Conservation (phyloP, 1,140 invertebrate species). For the Colletes gigas region DNA sequence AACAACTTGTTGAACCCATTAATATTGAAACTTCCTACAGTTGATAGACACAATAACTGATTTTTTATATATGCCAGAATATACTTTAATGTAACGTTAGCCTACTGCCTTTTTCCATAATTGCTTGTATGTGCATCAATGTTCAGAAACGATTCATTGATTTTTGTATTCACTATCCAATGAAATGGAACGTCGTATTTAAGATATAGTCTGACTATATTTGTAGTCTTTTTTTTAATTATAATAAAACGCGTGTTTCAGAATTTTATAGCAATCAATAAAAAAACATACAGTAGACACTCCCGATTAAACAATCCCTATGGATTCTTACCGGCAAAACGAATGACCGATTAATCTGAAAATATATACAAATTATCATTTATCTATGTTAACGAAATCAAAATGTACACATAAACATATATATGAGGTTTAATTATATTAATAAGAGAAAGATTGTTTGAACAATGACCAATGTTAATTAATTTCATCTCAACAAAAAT, state of each 20-base stretch:
- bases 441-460: too few relatives aligned
- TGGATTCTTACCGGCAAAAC: too few relatives aligned
- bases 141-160: conserved; percentile 43
- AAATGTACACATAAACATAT: too few relatives aligned
- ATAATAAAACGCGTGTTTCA: conserved; percentile 1
- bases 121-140: conserved; percentile 42
- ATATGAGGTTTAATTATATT: too few relatives aligned
- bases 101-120: conserved; percentile 32
- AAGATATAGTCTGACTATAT: conserved; percentile 28
- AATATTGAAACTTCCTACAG: conserved; percentile 40
- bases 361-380: too few relatives aligned
- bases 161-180: conserved; percentile 18
- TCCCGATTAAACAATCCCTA: too few relatives aligned
- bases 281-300: too few relatives aligned
- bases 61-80: conserved; percentile 40
- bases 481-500: too few relatives aligned
- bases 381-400: too few relatives aligned
- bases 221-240: conserved; percentile 19
- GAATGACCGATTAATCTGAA: too few relatives aligned
- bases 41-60: conserved; percentile 43
- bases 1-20: conserved; percentile 35
- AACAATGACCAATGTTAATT: too few relatives aligned
- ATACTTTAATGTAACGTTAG: conserved; percentile 40
- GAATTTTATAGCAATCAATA: conserved; percentile 24
- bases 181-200: conserved; percentile 25